Evolutionary conservation across 37 sponge, comb jelly and placozoan genomes (phyloP).

Genomic region (Petrosia ficiformis): DNA sequence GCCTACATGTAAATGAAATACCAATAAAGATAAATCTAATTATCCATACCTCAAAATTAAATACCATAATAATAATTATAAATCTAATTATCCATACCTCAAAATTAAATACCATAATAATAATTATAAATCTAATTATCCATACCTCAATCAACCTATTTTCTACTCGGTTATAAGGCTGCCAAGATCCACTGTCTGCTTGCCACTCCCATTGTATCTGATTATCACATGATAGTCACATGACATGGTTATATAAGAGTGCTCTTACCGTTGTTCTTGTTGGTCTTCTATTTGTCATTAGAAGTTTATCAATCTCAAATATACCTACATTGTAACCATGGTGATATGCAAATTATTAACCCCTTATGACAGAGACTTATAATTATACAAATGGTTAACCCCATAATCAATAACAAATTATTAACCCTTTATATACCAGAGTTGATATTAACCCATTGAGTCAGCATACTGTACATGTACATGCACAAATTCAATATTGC

Average conservation of each 20-base stretch:
- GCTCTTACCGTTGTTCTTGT: constrained; percentile 6
- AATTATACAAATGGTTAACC: not conserved
- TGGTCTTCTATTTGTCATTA: constrained; percentile 2
- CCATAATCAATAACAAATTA: not conserved
- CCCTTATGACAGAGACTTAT: not conserved
- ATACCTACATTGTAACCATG: constrained; percentile 16
- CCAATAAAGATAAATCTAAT: not conserved
- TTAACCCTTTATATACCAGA: no score
- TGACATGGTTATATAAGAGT: not conserved
- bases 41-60: no score
- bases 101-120: not conserved
- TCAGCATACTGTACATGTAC: no score
- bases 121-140: not conserved
- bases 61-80: not conserved
- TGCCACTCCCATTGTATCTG: constrained; percentile 85
- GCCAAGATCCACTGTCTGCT: constrained; percentile 49
- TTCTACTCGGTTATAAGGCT: constrained; percentile 54
- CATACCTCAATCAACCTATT: constrained; percentile 72
- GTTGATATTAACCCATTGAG: no score
- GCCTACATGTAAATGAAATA: constrained; percentile 12
- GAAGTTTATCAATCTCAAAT: constrained; percentile 47
- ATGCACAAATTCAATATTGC: no score
- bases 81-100: not conserved
- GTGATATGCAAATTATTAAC: no score
- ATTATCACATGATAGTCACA: not conserved